phyloP scores from a whole-genome alignment of 2,113 vertebrate species.

The Mustelus asterias region DNA sequence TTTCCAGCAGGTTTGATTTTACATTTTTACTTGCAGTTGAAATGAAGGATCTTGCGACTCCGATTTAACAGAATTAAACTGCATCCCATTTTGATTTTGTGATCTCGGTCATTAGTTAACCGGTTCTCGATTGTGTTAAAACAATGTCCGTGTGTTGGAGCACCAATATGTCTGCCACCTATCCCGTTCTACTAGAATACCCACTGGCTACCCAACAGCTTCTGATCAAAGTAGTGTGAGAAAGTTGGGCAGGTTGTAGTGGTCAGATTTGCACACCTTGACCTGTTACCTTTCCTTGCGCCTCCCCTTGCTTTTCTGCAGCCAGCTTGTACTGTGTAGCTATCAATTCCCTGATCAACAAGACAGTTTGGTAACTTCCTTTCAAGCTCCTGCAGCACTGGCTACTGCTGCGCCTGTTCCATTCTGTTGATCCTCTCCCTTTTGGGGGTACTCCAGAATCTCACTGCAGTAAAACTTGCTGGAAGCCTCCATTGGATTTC shows the following conservation, averaged over 20 bases:
- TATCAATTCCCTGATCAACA: not conserved
- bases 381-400: not conserved
- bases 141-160: not conserved
- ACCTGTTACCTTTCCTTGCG: not conserved
- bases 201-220: not conserved
- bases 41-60: not conserved
- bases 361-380: not conserved
- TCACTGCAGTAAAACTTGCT: not conserved
- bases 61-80: not conserved
- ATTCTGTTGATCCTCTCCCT: not conserved
- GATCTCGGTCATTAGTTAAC: not conserved
- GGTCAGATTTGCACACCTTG: not conserved
- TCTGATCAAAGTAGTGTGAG: not conserved
- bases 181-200: not conserved
- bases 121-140: not conserved
- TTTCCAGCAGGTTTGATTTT: not conserved
- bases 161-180: not conserved
- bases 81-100: not conserved
- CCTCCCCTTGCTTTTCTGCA: not conserved
- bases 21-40: not conserved
- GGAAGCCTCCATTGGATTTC: not conserved
- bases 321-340: not conserved
- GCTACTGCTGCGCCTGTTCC: not conserved
- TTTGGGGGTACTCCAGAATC: not conserved
- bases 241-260: not conserved